phyloP scores from a whole-genome alignment of 2,797 vertebrate genomes.

The Phoebastria nigripes region DNA sequence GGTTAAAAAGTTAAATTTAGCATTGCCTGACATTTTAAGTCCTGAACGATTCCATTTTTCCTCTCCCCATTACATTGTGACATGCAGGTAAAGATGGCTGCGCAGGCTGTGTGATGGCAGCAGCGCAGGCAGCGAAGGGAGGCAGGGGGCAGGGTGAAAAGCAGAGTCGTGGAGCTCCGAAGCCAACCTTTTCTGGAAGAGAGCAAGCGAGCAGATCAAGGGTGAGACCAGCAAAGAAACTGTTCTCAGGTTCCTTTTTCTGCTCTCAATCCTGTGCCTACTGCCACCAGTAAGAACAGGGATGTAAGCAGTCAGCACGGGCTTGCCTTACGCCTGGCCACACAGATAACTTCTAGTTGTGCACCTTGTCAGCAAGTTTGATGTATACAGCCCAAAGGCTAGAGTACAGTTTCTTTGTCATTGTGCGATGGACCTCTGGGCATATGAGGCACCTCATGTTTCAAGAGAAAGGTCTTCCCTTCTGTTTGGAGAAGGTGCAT shows the following conservation, averaged over 20 bases:
- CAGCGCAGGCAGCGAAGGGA: too few relatives aligned
- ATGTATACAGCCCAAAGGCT: fast-evolving
- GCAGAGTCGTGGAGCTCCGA: not conserved
- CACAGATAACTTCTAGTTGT: fast-evolving
- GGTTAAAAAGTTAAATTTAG: too few relatives aligned
- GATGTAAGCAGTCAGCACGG: fast-evolving
- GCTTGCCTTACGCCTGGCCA: fast-evolving
- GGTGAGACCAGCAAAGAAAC: not conserved
- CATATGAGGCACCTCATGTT: fast-evolving
- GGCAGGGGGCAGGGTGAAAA: too few relatives aligned
- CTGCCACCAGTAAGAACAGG: too few relatives aligned
- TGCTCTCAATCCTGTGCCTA: not conserved
- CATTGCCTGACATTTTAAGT: fast-evolving
- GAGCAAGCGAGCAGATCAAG: not conserved
- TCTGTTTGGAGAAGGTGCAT: too few relatives aligned
- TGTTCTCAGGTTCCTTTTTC: fast-evolving
- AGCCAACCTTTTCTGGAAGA: fast-evolving
- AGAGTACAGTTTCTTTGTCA: not conserved
- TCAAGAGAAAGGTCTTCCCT: not conserved
- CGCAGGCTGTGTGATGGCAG: not conserved
- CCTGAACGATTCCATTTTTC: too few relatives aligned
- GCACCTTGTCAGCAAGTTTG: not conserved
- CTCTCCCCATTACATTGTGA: fast-evolving
- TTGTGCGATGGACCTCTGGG: not conserved
- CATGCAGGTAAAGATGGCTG: not conserved